phyloP scores from a whole-genome alignment of 2,113 vertebrate species.

The Alethe castanea region DNA sequence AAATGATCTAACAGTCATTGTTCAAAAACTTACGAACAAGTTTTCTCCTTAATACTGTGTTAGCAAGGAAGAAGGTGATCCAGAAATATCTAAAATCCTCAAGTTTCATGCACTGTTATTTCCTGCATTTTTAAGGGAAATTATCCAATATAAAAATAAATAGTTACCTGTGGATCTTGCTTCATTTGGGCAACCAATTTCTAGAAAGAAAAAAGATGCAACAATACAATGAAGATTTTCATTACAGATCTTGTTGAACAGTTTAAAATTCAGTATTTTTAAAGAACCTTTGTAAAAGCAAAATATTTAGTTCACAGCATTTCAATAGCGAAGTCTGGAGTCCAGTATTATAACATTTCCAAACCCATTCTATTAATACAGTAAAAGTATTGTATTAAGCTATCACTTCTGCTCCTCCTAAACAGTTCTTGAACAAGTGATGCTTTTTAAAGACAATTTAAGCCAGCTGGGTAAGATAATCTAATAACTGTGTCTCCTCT shows the following conservation, averaged over 20 bases:
- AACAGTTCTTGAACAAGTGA: background rate
- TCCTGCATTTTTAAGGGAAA: conserved; percentile 14
- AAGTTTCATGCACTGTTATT: background rate
- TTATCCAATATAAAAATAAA: background rate
- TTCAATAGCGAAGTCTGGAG: background rate
- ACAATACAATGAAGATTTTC: conserved; percentile 12
- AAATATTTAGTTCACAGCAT: background rate
- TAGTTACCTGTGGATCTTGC: conserved; percentile 96
- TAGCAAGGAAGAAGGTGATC: background rate
- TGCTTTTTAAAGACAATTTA: conserved; percentile 18
- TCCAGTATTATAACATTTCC: background rate
- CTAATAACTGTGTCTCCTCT: conserved; percentile 9
- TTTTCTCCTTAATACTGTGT: background rate
- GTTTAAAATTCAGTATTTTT: background rate
- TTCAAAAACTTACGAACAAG: background rate
- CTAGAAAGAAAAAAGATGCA: conserved; percentile 71
- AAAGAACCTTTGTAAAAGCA: background rate
- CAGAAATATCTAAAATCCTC: background rate
- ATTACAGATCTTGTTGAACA: background rate
- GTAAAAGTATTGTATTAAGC: background rate
- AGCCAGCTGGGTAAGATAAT: conserved; percentile 8
- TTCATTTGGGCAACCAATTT: conserved; percentile 99
- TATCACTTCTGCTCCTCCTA: background rate
- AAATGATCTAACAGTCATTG: background rate
- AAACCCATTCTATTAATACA: background rate